Conservation (phyloP, 2,888 invertebrate species). For the Campoplex capitator region DNA sequence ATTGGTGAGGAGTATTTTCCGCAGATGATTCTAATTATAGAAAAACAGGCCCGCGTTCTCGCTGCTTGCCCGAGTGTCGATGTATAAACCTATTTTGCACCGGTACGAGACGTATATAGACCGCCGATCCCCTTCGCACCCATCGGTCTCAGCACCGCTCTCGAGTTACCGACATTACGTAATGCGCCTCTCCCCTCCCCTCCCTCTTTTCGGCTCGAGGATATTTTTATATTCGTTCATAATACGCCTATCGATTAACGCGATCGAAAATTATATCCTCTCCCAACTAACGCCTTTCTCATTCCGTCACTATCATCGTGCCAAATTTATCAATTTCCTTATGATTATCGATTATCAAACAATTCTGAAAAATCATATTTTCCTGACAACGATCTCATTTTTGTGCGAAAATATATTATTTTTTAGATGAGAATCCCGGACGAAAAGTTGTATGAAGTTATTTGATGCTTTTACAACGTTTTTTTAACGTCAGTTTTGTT, state of each 20-base stretch:
- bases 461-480: neutral
- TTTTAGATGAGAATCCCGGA: neutral
- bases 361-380: neutral
- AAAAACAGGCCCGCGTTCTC: slow-evolving; percentile 73
- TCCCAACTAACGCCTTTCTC: slow-evolving; percentile 37
- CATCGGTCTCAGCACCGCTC: slow-evolving; percentile 79
- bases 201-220: slow-evolving; percentile 1
- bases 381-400: neutral
- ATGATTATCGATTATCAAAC: neutral
- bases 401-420: neutral
- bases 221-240: slow-evolving; percentile 57
- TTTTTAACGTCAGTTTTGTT: neutral
- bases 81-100: slow-evolving; percentile 49
- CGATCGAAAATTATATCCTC: slow-evolving; percentile 27
- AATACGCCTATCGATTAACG: slow-evolving; percentile 40
- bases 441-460: neutral
- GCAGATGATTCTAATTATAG: slow-evolving; percentile 73
- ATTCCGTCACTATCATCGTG: neutral
- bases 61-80: slow-evolving; percentile 43
- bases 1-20: slow-evolving; percentile 78
- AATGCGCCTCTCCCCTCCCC: slow-evolving; percentile 64
- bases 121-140: slow-evolving; percentile 42
- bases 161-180: slow-evolving; percentile 80
- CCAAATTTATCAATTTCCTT: neutral
- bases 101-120: slow-evolving; percentile 70